Evolutionary conservation across 2,113 vertebrate genomes (phyloP).

Genomic region (Percopsis transmontana): DNA sequence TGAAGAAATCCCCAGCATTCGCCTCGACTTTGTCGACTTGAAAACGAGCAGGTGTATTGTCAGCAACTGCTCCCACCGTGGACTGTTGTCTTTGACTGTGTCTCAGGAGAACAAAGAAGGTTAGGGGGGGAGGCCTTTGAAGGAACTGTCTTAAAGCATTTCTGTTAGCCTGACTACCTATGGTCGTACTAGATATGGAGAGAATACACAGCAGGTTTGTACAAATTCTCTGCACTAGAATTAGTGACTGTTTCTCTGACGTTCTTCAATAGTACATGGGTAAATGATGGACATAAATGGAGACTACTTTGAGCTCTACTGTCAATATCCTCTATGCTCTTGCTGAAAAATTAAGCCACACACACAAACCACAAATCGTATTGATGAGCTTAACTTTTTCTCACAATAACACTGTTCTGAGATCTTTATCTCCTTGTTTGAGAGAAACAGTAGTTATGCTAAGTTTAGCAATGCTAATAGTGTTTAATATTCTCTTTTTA

Average conservation of each 20-base stretch:
- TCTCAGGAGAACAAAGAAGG: slow-evolving; percentile 59
- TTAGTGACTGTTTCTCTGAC: slow-evolving; percentile 40
- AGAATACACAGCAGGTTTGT: slow-evolving; percentile 71
- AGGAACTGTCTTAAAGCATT: slow-evolving; percentile 42
- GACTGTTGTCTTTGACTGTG: slow-evolving; percentile 14
- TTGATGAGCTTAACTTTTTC: slow-evolving; percentile 67
- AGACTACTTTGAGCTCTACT: slow-evolving; percentile 39
- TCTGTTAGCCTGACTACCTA: slow-evolving; percentile 54
- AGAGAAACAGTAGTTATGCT: slow-evolving; percentile 37
- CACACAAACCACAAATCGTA: slow-evolving; percentile 43
- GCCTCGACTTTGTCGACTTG: too few relatives aligned
- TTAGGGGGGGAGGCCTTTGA: background rate
- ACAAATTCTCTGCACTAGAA: slow-evolving; percentile 60
- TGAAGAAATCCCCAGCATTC: too few relatives aligned
- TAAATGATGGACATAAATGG: slow-evolving; percentile 46
- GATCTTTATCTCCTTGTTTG: slow-evolving; percentile 53
- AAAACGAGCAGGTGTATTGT: background rate
- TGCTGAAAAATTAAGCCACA: slow-evolving; percentile 39
- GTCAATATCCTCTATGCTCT: slow-evolving; percentile 37
- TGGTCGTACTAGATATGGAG: slow-evolving; percentile 56
- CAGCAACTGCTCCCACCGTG: background rate
- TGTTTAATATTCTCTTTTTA: slow-evolving; percentile 75
- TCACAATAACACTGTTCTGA: slow-evolving; percentile 61
- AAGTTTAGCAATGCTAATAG: slow-evolving; percentile 65
- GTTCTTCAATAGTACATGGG: slow-evolving; percentile 45